Base-by-base conservation (phyloP, 2,797 vertebrate genomes). In the Prionace glauca region DNA sequence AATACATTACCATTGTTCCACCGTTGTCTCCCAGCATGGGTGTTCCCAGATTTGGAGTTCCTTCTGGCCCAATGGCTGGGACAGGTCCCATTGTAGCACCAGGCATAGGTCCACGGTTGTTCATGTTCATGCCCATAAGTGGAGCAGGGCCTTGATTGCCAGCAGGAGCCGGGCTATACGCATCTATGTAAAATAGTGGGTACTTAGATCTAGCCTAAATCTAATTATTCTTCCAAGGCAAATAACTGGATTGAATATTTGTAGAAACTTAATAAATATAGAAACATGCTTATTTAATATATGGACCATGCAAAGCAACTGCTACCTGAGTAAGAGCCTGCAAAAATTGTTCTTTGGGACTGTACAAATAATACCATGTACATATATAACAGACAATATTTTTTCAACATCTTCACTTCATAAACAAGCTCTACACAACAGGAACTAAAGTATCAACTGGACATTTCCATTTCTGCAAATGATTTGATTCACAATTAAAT, bases 1-100 rank as follows among this genome's bases (percentile, higher is more conserved):
- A 97, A 98, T 99, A 99, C 98, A 2, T 99, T 99, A 99, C 99
- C 99, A 99, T 99, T 96, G 98, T 97, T 98, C 98, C 98, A 95
- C 93, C 32, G 97, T 99, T 99, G 98, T 99, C 99, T 96, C 98
- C 98, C 98, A 99, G 98, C 98, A 99, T 97, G 96, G 98, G 97
- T 96, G 98, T 97, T 97, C 98, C 99, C 98, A 99, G 98, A 97
- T 98, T 99, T 98, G 98, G 96, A 96, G 98, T 97, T 98, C 98
- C 99, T 97, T 99, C 99, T 96, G 98, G 98, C 96, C 98, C 98
- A 97, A 98, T 97, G 97, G 99, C 97, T 98, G 98, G 97, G 93
- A 50, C 93, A 77, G 98, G 97, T 97, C 98, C 98, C 98, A 98
- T 97, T 97, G 98, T 97, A 96, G 98, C 97, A 97, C 98, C 98